Evolutionary conservation across 2,113 vertebrate genomes (phyloP).

Genomic region (Rallus limicola): DNA sequence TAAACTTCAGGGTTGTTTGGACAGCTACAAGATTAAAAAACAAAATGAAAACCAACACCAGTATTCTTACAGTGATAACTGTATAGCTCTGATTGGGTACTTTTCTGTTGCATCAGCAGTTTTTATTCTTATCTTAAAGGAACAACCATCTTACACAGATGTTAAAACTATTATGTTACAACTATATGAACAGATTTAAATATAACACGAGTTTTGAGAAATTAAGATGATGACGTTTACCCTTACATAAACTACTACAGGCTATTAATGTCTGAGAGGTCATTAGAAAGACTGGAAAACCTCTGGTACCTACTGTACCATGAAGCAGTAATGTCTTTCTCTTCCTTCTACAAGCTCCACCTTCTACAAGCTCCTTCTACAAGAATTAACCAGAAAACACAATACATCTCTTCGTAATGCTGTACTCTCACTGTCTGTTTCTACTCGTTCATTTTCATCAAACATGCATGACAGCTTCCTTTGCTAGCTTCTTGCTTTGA

Average conservation of each 20-base stretch:
- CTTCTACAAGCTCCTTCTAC: not conserved
- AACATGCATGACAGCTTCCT: not conserved
- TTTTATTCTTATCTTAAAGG: not conserved
- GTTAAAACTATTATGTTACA: not conserved
- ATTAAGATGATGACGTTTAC: not conserved
- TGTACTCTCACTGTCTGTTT: not conserved
- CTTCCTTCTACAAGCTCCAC: too few species aligned
- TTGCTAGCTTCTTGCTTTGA: not conserved
- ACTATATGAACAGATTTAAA: not conserved
- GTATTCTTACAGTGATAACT: not conserved
- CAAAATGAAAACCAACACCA: not conserved
- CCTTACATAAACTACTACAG: not conserved
- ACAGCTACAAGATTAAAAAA: constrained; percentile 80
- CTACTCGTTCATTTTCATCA: not conserved
- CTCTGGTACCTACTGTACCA: too few species aligned
- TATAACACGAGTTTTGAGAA: not conserved
- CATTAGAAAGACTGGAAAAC: not conserved
- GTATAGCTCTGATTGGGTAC: not conserved
- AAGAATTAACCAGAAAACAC: not conserved
- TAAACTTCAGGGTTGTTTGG: constrained; percentile 93
- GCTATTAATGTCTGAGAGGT: not conserved
- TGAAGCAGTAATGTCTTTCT: not conserved
- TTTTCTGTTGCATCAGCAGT: not conserved
- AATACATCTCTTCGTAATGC: not conserved
- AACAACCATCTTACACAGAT: not conserved